Evolutionary conservation across 1,140 invertebrate species (phyloP).

Genomic region (Conus ventricosus): DNA sequence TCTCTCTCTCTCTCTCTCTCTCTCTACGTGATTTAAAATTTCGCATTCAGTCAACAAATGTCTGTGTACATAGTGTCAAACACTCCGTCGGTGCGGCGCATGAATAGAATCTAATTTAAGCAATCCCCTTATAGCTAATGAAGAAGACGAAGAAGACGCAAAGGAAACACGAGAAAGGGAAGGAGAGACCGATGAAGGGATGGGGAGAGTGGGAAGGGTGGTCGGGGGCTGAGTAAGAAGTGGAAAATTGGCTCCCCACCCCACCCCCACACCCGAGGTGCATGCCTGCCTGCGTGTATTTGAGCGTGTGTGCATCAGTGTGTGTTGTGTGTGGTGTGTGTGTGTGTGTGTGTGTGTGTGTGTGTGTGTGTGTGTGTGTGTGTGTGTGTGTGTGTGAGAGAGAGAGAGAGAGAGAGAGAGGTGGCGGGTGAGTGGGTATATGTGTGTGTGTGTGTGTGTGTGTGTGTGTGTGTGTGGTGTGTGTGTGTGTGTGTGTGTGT

Average conservation of each 20-base stretch:
- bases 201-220: background rate
- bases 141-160: background rate
- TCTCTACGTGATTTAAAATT: background rate
- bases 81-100: background rate
- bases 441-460: no score
- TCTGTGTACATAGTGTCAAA: constrained; percentile 2
- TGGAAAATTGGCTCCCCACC: background rate
- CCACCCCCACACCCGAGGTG: no score
- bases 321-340: no score
- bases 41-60: background rate
- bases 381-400: no score
- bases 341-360: no score
- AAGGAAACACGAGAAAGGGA: background rate
- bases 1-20: background rate
- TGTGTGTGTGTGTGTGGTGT: no score
- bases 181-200: background rate
- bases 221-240: background rate
- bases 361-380: no score
- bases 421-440: no score
- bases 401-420: no score
- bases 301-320: no score
- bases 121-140: background rate
- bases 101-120: constrained; percentile 5
- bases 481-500: no score
- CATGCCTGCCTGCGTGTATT: no score